A percentile compares a stretch with the other conserved stretches of the same genome.
Evolutionary conservation across 2,113 vertebrate species (phyloP).

Genomic region (Bubo scandiacus): DNA sequence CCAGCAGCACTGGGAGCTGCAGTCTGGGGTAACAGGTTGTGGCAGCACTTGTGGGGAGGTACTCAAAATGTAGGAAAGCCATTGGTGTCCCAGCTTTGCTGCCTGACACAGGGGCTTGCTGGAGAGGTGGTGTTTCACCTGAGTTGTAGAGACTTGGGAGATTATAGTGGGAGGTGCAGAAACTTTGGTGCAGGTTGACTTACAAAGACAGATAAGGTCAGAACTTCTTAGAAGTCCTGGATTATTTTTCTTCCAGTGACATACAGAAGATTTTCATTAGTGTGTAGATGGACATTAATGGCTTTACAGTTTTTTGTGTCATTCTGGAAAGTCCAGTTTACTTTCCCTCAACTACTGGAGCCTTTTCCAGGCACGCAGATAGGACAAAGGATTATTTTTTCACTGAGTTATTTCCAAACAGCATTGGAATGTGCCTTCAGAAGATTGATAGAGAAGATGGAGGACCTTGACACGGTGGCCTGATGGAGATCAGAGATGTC

Average conservation of each 20-base stretch:
- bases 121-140: not conserved
- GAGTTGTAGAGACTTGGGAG: not conserved
- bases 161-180: not conserved
- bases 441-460: not conserved
- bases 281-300: not conserved
- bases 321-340: slow-evolving; percentile 9
- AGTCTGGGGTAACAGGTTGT: not conserved
- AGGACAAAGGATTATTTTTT: not conserved
- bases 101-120: not conserved
- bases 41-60: not conserved
- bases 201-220: not conserved
- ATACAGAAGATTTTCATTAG: not conserved
- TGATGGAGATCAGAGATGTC: not conserved
- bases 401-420: not conserved
- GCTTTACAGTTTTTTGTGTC: not conserved
- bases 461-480: not conserved
- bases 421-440: not conserved
- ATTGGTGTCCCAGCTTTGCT: not conserved
- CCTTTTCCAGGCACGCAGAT: not conserved
- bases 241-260: not conserved
- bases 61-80: not conserved
- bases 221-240: not conserved
- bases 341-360: not conserved
- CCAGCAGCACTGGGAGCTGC: not conserved
- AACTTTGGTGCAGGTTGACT: not conserved